Base-by-base conservation (phyloP, 2,888 invertebrate species). In the Eucera pruinosa region DNA sequence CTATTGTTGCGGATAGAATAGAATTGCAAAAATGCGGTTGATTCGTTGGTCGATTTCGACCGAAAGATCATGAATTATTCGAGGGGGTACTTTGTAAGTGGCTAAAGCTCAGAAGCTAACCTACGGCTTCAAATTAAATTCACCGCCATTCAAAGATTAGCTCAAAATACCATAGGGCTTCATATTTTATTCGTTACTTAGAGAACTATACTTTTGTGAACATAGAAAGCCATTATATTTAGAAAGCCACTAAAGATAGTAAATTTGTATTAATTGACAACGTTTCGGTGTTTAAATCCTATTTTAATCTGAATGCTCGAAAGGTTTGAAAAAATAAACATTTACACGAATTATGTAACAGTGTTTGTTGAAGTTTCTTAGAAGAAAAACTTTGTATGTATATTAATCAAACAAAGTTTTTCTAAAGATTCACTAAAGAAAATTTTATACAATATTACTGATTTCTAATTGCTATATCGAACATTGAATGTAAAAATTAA, bases 41-140 rank as follows among this genome's bases (percentile, higher is more conserved):
- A 74, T 71, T 71, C 62, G 43, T 25, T 20, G n/a, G 36, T 39
- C 71, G 74, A 64, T 58, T 64, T 71, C 39, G 23, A 18, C 11
- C 6, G 25, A 25, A n/a, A 11, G 20, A 9, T 43, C 52, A 64
- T 74, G 71, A 71, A 74, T 74, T 74, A 74, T 74, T 74, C 74
- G n/a, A 23, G 13, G 15, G 5, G 11, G 27, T 30, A 39, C 39
- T 52, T 18, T 55, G 71, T 52, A 25, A 36, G 43, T 43, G 50
- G 57, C 15, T n/a, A 50, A 64, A 45, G 43, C 41, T 23, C 9
- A 27, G 18, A 58, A 7, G 47, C 20, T 23, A 70, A 69, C 50
- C 30, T 5, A 36, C 23, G 39, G 36, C 52, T 58, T 33, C 2
- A 64, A 58, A 74, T 74, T 64, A 52, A 52, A 57, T 64, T 71